These are phyloP conservation scores for Subacronicta megacephala DNA, from an alignment of 2,888 invertebrate species.

Conservation along the genomic window DNA sequence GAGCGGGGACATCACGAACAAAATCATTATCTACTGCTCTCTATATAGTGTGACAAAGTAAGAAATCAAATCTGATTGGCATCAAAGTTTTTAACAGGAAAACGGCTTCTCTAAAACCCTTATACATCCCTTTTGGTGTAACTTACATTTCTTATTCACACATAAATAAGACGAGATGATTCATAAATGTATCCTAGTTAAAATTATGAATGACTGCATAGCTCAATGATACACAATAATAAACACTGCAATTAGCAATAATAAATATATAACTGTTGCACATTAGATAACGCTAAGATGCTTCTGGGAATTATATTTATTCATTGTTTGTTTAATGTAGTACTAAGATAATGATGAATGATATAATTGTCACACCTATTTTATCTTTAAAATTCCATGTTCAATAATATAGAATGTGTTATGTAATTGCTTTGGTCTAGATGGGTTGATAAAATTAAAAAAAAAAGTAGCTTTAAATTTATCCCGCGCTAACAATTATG, in stretches of 20 bases:
- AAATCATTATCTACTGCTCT: too few relatives aligned
- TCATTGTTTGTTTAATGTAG: conserved; percentile 36
- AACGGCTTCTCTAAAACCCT: too few relatives aligned
- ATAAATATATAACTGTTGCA: conserved; percentile 38
- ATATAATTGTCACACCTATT: conserved; percentile 24
- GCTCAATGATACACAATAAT: conserved; percentile 5
- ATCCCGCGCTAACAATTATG: too few relatives aligned
- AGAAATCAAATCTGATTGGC: too few relatives aligned
- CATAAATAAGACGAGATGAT: background rate
- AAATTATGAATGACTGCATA: conserved; percentile 42
- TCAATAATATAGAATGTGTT: background rate
- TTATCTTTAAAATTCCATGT: conserved; percentile 9
- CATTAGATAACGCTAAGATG: conserved; percentile 42
- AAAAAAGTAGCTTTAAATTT: conserved; percentile 16
- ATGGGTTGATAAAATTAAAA: conserved; percentile 6
- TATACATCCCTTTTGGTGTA: too few relatives aligned
- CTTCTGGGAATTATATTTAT: conserved; percentile 45
- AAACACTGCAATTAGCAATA: conserved; percentile 29
- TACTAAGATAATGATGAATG: conserved; percentile 32
- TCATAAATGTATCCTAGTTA: conserved; percentile 3
- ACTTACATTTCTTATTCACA: background rate
- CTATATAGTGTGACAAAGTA: too few relatives aligned
- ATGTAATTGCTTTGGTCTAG: background rate
- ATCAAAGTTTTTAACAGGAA: too few relatives aligned
- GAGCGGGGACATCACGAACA: too few relatives aligned